Percentiles rank a stretch among this genome's conserved stretches.
Conservation (phyloP, 2,797 vertebrate genomes). For the Peromyscus melanophrys region DNA sequence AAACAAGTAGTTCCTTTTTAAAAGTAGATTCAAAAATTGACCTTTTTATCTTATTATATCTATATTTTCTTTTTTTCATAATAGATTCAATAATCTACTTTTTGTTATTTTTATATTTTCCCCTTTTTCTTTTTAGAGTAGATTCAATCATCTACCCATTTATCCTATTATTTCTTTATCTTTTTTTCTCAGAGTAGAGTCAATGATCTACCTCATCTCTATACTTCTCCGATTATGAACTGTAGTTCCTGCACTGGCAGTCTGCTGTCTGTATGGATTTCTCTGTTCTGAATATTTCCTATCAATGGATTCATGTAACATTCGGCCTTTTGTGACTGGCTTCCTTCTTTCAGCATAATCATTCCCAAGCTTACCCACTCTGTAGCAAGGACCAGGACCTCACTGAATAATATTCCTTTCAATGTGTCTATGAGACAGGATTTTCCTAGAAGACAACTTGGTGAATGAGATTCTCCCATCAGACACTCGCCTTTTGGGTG, state of each 20-base stretch:
- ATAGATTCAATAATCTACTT: too few species aligned
- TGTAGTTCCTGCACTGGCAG: not conserved
- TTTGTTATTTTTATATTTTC: too few species aligned
- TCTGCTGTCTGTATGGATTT: not conserved
- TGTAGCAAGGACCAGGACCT: not conserved
- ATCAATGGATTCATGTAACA: not conserved
- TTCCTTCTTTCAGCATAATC: not conserved
- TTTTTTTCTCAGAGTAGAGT: too few species aligned
- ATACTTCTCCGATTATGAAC: not conserved
- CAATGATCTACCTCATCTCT: too few species aligned
- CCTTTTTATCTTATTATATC: too few species aligned
- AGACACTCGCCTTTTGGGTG: not conserved
- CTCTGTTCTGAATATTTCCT: not conserved
- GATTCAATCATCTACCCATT: too few species aligned
- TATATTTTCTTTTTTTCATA: too few species aligned
- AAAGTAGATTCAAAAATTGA: too few species aligned
- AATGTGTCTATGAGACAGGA: not conserved
- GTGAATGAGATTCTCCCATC: not conserved
- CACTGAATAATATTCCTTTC: not conserved
- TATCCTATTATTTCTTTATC: too few species aligned
- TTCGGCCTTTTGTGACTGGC: not conserved
- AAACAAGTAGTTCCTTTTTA: too few species aligned
- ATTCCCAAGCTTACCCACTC: not conserved
- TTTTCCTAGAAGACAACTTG: not conserved
- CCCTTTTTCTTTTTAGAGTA: too few species aligned